Evolutionary conservation across 2,113 vertebrate species (phyloP), one percentile per base, ranked within the genome.

Genomic region (Notothenia coriiceps): DNA sequence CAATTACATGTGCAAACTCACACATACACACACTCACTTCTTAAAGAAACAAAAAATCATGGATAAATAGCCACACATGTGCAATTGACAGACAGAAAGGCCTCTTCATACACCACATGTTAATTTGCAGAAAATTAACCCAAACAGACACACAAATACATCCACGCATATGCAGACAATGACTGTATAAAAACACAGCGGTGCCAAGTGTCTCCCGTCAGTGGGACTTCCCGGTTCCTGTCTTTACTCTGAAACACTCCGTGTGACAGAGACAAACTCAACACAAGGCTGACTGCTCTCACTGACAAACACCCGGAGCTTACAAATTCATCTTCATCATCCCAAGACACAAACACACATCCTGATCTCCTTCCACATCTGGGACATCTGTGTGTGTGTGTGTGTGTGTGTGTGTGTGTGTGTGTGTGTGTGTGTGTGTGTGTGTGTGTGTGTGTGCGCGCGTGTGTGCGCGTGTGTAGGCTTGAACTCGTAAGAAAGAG

Each of bases 171-270:
- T 80, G 70, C 52, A 73, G 50, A 52, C 43, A 64, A 80, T 88
- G 82, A 80, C 47, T 50, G 65, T 62, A 20, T 29, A 18, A 57
- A 76, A 76, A 69, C 46, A 64, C 50, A 64, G 60, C 74, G 74
- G 72, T 46, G 76, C 72, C 78, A 75, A 84, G 68, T 82, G 75
- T 74, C 44, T 52, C 2, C 15, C 71, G 84, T 75, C 74, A 79
- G 65, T 11, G 71, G 75, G 84, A 62, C 17, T 71, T 78, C 69
- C 50, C 25, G 12, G 57, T 86, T 87, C 78, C 86, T 73, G 89
- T 76, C 79, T 85, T 77, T 52, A 79, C 72, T 89, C 85, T 40
- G 18, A 50, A 86, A 77, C 82, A 83, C 85, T 83, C 60, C 62
- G 47, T 47, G 2, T 49, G 72, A 83, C 61, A 52, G 20, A 70